phyloP scores from a whole-genome alignment of 2,888 invertebrate species.

The Dysmachus trigonus region DNA sequence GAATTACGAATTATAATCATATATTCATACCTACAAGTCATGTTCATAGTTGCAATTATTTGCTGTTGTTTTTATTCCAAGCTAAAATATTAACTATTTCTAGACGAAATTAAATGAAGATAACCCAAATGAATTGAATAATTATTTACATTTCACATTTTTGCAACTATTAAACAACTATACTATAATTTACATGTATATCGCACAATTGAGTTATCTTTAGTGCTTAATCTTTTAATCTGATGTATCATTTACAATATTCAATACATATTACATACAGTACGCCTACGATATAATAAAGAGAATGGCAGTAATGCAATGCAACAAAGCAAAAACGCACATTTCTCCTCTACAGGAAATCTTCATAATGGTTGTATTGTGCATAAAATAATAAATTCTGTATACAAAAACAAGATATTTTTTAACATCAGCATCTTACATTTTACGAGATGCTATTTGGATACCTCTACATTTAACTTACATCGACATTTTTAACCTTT shows the following conservation, averaged over 20 bases:
- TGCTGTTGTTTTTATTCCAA: not conserved
- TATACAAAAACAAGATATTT: not conserved
- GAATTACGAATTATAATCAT: slow-evolving; percentile 2
- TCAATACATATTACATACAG: not conserved
- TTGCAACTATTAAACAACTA: not conserved
- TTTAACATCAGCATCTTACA: not conserved
- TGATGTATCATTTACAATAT: slow-evolving; percentile 15
- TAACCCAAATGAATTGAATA: slow-evolving; percentile 97
- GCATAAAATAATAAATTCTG: not conserved
- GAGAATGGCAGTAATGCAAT: slow-evolving; percentile 26
- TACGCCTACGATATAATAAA: slow-evolving; percentile 12
- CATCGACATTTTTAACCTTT: not conserved
- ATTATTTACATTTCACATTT: slow-evolving; percentile 55
- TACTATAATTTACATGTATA: slow-evolving; percentile 18
- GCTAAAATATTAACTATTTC: not conserved
- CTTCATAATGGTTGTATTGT: not conserved
- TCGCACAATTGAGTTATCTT: not conserved
- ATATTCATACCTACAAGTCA: not conserved
- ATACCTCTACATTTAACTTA: not conserved
- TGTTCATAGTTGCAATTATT: not conserved
- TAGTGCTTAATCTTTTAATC: not conserved
- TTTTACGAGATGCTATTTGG: not conserved
- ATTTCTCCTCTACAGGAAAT: not conserved
- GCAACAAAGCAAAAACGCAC: slow-evolving; percentile 4
- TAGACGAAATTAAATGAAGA: slow-evolving; percentile 94